These are phyloP conservation scores for Actenoides hombroni DNA, from an alignment of 2,113 vertebrate species.

Conservation along the genomic window DNA sequence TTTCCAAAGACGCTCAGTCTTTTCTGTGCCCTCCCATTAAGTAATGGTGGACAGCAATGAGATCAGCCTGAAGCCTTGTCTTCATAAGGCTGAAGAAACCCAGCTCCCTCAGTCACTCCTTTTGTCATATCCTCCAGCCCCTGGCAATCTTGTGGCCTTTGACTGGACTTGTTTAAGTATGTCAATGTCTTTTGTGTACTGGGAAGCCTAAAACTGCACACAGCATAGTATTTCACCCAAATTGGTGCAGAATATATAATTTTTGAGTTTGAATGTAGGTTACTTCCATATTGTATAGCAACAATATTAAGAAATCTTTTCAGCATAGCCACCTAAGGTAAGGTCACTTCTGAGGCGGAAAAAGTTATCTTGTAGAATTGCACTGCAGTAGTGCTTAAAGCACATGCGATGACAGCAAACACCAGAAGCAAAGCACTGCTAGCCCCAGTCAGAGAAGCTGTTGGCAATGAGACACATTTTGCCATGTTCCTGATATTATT, in stretches of 20 bases:
- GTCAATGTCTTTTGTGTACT: background rate
- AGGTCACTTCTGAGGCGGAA: background rate
- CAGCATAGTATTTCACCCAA: background rate
- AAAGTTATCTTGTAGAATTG: background rate
- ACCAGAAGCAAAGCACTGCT: background rate
- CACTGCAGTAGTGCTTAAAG: background rate
- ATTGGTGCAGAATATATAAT: background rate
- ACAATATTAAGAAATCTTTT: background rate
- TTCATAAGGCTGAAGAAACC: background rate
- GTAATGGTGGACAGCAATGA: background rate
- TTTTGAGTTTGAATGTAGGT: background rate
- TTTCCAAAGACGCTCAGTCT: background rate
- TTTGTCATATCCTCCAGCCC: background rate
- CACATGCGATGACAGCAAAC: constrained; percentile 14
- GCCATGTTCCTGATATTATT: accelerated
- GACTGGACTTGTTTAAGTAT: background rate
- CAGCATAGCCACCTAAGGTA: background rate
- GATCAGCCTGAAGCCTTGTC: background rate
- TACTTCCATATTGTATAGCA: background rate
- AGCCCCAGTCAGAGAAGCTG: too few species aligned
- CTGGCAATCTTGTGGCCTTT: background rate
- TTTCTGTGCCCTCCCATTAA: background rate
- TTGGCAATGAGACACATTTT: background rate
- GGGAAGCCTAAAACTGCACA: background rate
- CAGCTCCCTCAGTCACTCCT: background rate